phyloP scores from a whole-genome alignment of 2,888 invertebrate genomes.

The Venustoraphidia nigricollis region DNA sequence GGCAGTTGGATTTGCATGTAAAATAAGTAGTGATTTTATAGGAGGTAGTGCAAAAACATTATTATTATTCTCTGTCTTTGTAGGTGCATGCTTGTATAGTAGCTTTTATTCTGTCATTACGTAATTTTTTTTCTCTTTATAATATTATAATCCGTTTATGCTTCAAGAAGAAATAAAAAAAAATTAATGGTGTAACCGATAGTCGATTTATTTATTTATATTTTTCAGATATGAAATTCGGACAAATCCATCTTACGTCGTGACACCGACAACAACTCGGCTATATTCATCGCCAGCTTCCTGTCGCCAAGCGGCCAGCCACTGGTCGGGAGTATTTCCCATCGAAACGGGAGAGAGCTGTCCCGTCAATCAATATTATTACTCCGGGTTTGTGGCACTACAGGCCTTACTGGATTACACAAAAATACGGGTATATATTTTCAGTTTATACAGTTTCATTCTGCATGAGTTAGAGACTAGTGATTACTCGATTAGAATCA shows the following conservation, averaged over 20 bases:
- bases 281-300: constrained; percentile 50
- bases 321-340: constrained; percentile 48
- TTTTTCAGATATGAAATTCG: constrained; percentile 51
- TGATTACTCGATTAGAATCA: neutral
- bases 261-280: constrained; percentile 48
- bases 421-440: constrained; percentile 42
- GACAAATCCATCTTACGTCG: constrained; percentile 49
- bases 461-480: neutral
- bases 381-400: constrained; percentile 58
- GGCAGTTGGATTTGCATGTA: too few relatives aligned
- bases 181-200: neutral
- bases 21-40: too few relatives aligned
- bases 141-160: too few relatives aligned
- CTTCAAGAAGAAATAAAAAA: too few relatives aligned
- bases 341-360: constrained; percentile 55
- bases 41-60: too few relatives aligned
- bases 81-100: too few relatives aligned
- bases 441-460: neutral
- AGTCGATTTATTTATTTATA: constrained; percentile 2
- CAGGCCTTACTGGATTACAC: constrained; percentile 57
- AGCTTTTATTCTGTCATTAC: too few relatives aligned
- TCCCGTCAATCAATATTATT: constrained; percentile 60
- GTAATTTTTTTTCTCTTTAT: too few relatives aligned
- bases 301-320: constrained; percentile 45
- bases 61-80: too few relatives aligned